phyloP scores from a whole-genome alignment of 1,140 invertebrate genomes.

The Oryzaephilus surinamensis region DNA sequence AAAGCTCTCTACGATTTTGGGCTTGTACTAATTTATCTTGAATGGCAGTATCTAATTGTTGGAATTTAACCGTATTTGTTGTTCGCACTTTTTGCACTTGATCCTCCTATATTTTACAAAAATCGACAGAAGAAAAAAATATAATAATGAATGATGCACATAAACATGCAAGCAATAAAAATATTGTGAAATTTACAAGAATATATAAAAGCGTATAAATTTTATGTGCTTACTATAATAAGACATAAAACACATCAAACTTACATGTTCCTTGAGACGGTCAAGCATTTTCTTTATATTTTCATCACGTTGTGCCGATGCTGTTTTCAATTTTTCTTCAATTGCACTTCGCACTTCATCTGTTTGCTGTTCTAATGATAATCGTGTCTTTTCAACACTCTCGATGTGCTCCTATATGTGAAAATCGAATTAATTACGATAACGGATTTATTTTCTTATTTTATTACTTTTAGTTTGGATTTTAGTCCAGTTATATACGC shows the following conservation, averaged over 20 bases:
- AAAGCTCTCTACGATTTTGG: conserved; percentile 52
- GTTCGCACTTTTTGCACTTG: conserved; percentile 56
- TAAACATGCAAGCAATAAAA: conserved; percentile 26
- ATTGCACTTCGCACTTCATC: conserved; percentile 70
- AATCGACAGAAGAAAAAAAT: too few relatives aligned
- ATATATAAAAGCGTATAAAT: too few relatives aligned
- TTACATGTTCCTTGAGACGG: conserved; percentile 80
- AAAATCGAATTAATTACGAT: conserved; percentile 4
- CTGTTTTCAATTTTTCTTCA: conserved; percentile 73
- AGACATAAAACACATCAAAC: conserved; percentile 29
- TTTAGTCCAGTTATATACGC: conserved; percentile 78
- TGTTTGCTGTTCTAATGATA: conserved; percentile 70
- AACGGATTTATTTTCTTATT: too few relatives aligned
- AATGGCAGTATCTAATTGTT: conserved; percentile 54
- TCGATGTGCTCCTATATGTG: conserved; percentile 52
- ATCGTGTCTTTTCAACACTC: conserved; percentile 72
- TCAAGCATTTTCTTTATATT: conserved; percentile 81
- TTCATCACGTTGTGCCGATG: conserved; percentile 72
- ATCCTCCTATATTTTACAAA: conserved; percentile 48
- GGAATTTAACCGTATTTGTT: conserved; percentile 51
- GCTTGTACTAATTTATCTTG: conserved; percentile 63
- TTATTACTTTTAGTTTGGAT: conserved; percentile 71
- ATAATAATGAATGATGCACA: conserved; percentile 25
- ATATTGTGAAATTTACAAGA: neutral
- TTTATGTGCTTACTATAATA: too few relatives aligned